Evolutionary conservation across 2,113 vertebrate species (phyloP).

Genomic region (Melanocharis versteri): DNA sequence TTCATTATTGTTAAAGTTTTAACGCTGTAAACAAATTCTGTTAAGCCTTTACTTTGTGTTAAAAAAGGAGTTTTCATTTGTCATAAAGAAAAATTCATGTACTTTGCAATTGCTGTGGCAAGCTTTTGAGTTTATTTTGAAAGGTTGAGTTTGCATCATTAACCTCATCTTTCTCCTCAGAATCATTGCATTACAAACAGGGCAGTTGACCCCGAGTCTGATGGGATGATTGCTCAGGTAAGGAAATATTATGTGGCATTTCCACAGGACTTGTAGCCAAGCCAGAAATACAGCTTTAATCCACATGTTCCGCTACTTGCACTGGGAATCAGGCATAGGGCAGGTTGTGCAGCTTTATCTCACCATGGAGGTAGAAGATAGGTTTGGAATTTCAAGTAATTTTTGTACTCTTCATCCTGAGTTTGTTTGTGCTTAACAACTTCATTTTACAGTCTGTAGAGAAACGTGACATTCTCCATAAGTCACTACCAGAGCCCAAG

Average conservation of each 20-base stretch:
- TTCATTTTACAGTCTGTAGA: neutral
- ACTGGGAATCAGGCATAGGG: neutral
- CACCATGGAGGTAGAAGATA: neutral
- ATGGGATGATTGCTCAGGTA: neutral
- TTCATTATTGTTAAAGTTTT: neutral
- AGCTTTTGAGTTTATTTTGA: neutral
- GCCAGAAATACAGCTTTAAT: neutral
- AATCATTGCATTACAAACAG: neutral
- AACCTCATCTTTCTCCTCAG: neutral
- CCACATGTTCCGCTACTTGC: accelerated
- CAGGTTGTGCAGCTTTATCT: neutral
- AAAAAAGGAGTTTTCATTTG: neutral
- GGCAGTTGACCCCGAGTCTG: neutral
- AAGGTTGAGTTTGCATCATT: neutral
- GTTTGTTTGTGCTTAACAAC: neutral
- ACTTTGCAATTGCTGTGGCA: neutral
- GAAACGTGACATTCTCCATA: neutral
- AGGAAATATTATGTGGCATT: neutral
- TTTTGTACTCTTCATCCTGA: neutral
- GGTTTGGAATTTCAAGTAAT: neutral
- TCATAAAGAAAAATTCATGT: neutral
- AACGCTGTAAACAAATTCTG: neutral
- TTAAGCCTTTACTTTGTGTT: neutral
- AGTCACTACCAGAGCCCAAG: neutral
- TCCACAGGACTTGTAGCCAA: neutral